A percentile compares a stretch with the other conserved stretches of the same genome.
These are phyloP conservation scores for Ridgeia piscesae DNA, from an alignment of 1,140 invertebrate species.

Conservation along the genomic window DNA sequence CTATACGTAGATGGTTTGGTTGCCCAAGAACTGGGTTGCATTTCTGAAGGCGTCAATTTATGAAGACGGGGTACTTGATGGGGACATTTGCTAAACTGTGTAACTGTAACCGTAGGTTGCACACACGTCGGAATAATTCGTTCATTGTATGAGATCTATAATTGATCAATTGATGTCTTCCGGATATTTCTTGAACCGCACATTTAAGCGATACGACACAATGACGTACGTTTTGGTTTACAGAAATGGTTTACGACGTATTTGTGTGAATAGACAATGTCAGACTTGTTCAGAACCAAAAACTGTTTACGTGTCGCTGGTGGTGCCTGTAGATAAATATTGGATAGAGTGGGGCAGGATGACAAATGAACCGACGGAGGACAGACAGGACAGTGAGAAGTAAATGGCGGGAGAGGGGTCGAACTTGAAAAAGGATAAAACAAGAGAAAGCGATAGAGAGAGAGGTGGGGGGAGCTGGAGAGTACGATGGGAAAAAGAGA, in stretches of 20 bases:
- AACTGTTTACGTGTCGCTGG: background rate
- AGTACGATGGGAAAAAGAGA: too few relatives aligned
- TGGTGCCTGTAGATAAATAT: background rate
- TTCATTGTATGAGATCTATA: background rate
- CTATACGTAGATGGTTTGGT: background rate
- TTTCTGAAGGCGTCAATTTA: background rate
- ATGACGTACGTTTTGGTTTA: background rate
- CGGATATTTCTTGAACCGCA: background rate
- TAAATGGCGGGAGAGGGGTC: background rate
- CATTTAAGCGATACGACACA: background rate
- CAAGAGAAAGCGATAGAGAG: too few relatives aligned
- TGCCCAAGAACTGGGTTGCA: background rate
- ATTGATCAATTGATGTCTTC: background rate
- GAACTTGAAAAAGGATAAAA: background rate
- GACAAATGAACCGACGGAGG: background rate
- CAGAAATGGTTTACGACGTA: background rate
- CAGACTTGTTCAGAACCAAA: background rate
- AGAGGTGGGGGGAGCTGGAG: too few relatives aligned
- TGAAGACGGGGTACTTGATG: background rate
- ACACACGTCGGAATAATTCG: background rate
- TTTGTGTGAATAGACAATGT: background rate
- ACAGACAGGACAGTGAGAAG: background rate
- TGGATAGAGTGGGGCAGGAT: background rate
- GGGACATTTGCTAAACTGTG: background rate
- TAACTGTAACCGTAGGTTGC: background rate